These are phyloP conservation scores for Aurelia aurita complex sp. Pacific DNA, from an alignment of 30 jellyfish, hydroid and myxozoan genomes.

Conservation along the genomic window DNA sequence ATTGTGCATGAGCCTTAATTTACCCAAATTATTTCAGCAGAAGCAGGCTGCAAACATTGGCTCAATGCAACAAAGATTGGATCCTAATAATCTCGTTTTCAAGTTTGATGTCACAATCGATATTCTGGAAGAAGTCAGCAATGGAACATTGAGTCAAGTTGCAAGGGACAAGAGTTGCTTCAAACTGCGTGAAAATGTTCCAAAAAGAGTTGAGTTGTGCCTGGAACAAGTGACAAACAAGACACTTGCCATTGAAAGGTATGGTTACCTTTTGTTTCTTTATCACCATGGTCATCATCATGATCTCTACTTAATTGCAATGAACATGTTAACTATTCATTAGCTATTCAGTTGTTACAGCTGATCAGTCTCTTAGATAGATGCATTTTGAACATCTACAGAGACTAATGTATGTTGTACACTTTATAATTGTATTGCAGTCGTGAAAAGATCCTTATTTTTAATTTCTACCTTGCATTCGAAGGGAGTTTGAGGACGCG, in stretches of 20 bases:
- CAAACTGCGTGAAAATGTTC: slow-evolving; percentile 76
- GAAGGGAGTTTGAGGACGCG: no score
- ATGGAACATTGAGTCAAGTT: slow-evolving; percentile 87
- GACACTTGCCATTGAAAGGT: slow-evolving; percentile 83
- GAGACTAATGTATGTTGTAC: no score
- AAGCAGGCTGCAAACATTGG: slow-evolving; percentile 47
- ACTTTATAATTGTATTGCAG: no score
- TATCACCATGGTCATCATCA: no score
- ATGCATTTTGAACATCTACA: no score
- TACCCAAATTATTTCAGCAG: slow-evolving; percentile 30
- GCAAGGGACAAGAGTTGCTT: slow-evolving; percentile 91
- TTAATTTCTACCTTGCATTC: no score
- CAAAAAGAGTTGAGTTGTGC: slow-evolving; percentile 72
- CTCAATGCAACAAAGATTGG: slow-evolving; percentile 29
- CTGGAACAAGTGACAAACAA: slow-evolving; percentile 78
- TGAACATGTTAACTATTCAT: no score
- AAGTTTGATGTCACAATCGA: slow-evolving; percentile 87
- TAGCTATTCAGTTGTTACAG: no score
- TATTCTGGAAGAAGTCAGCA: slow-evolving; percentile 88
- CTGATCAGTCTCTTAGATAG: no score
- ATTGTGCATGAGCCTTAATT: no score
- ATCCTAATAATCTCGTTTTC: slow-evolving; percentile 62
- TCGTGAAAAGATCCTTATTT: no score
- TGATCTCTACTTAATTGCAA: no score
- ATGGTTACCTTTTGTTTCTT: background rate